Conservation (phyloP, 2,113 vertebrate species). For the Dasyurus viverrinus region DNA sequence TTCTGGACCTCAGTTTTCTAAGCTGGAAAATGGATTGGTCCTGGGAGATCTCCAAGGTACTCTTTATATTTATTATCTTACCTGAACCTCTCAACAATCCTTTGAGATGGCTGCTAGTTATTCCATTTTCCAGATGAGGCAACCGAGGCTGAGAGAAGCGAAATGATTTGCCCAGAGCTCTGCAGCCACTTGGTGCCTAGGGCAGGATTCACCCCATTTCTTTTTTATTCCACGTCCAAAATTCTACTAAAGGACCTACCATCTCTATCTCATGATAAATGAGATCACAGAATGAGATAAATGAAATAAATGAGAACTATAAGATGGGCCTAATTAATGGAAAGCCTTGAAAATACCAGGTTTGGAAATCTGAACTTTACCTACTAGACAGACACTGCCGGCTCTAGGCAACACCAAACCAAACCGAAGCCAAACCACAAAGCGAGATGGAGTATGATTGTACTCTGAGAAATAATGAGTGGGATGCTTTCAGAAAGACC, state of each 20-base stretch:
- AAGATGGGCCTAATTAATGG: neutral
- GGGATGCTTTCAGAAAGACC: neutral
- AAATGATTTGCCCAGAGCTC: neutral
- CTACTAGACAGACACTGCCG: neutral
- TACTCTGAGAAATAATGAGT: neutral
- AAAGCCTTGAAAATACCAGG: neutral
- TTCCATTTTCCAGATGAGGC: neutral
- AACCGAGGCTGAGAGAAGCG: neutral
- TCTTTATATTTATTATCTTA: neutral
- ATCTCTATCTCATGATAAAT: neutral
- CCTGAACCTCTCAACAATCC: neutral
- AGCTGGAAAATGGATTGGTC: neutral
- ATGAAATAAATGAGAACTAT: neutral
- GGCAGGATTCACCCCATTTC: no score
- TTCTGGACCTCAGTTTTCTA: conserved; percentile 32
- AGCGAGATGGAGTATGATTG: neutral
- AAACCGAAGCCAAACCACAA: neutral
- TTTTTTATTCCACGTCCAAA: neutral
- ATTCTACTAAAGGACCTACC: neutral
- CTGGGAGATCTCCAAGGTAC: neutral
- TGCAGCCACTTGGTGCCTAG: no score
- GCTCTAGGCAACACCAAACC: neutral
- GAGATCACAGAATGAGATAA: no score
- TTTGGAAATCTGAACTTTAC: neutral
- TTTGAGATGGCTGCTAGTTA: neutral